These are phyloP conservation scores for Mesocentrotus franciscanus DNA, from an alignment of 53 echinoderm and acorn worm genomes.

Conservation along the genomic window DNA sequence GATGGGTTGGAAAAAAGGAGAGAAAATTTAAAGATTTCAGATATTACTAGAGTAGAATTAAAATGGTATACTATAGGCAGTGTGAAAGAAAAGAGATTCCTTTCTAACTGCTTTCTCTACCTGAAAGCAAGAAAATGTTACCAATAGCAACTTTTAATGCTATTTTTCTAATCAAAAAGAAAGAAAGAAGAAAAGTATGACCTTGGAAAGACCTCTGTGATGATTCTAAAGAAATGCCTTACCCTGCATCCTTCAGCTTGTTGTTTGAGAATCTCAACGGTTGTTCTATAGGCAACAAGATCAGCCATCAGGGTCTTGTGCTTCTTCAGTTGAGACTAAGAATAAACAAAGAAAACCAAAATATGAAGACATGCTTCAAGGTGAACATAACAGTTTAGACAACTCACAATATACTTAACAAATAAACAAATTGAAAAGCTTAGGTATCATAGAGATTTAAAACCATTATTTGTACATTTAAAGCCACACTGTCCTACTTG, in stretches of 20 bases:
- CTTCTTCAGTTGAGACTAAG: constrained; percentile 93
- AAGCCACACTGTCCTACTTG: no score
- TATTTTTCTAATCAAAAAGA: background rate
- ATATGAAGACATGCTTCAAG: background rate
- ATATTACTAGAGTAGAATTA: background rate
- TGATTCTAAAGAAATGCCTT: constrained; percentile 56
- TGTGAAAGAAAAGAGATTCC: background rate
- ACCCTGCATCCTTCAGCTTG: constrained; percentile 96
- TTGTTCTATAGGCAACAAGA: constrained; percentile 87
- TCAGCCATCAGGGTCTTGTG: constrained; percentile 92
- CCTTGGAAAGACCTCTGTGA: background rate
- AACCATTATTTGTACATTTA: no score
- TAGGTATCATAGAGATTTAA: no score
- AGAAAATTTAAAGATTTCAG: background rate
- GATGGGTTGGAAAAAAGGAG: background rate
- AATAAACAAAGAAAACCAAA: background rate
- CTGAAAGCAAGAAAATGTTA: background rate
- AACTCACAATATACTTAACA: no score
- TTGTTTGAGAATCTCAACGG: constrained; percentile 82
- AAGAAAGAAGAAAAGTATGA: background rate
- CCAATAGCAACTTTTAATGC: background rate
- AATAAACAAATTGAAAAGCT: background rate
- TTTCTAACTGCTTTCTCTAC: background rate
- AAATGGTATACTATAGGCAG: background rate
- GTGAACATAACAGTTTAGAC: background rate